Percentiles rank a stretch among this genome's conserved stretches.
phyloP scores from a whole-genome alignment of 1,140 invertebrate species.

The Pachyrhynchus sulphureomaculatus region DNA sequence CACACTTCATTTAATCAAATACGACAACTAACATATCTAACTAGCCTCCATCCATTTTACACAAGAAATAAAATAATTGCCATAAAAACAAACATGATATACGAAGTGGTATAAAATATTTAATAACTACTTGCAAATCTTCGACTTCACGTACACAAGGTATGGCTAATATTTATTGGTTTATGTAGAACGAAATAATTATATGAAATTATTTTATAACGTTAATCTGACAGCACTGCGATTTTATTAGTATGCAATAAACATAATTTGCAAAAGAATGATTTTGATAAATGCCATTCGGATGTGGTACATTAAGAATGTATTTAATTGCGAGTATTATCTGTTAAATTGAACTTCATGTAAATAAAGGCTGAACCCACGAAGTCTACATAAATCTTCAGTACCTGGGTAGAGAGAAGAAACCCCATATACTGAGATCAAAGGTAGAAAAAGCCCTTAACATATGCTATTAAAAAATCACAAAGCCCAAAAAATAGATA shows the following conservation, averaged over 20 bases:
- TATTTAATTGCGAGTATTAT: no score
- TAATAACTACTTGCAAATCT: background rate
- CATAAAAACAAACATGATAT: slow-evolving; percentile 9
- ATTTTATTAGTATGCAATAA: slow-evolving; percentile 13
- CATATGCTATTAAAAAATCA: no score
- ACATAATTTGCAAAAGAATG: background rate
- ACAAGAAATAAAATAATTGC: background rate
- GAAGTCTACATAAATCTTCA: no score
- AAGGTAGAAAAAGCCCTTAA: no score
- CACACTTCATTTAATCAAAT: slow-evolving; percentile 1
- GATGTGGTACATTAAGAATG: no score
- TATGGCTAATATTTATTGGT: background rate
- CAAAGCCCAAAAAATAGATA: no score
- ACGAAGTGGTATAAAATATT: slow-evolving; percentile 9
- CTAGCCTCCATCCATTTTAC: background rate
- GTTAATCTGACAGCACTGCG: slow-evolving; percentile 18
- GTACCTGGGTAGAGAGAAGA: no score
- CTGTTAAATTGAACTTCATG: no score
- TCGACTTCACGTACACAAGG: background rate
- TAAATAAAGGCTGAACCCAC: no score
- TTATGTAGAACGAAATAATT: slow-evolving; percentile 22
- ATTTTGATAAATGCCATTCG: background rate
- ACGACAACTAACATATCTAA: background rate
- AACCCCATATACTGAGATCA: no score
- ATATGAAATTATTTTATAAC: slow-evolving; percentile 24